Evolutionary conservation across 2,113 vertebrate genomes (phyloP).

Genomic region (Dipodomys ordii): DNA sequence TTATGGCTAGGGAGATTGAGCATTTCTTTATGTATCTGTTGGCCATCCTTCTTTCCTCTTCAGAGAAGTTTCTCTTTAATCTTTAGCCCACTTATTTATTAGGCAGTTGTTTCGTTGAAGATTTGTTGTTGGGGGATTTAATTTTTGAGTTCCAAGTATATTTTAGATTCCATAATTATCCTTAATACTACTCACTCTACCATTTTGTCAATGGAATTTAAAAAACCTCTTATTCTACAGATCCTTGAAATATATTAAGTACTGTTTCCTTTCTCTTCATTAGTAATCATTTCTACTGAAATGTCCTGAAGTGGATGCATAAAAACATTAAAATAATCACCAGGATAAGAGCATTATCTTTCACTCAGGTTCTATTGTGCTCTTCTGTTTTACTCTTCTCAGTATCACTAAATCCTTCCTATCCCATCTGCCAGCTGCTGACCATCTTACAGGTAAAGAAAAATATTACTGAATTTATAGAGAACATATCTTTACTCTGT

Average conservation of each 20-base stretch:
- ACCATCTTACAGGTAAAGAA: neutral
- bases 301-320: neutral
- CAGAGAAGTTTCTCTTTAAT: no score
- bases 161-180: neutral
- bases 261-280: neutral
- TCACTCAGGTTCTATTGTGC: fast-evolving
- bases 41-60: no score
- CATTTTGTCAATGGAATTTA: neutral
- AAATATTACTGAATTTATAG: neutral
- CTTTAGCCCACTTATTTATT: no score
- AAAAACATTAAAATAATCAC: neutral
- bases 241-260: neutral
- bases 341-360: neutral
- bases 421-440: neutral
- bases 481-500: neutral
- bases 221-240: neutral
- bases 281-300: neutral
- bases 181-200: neutral
- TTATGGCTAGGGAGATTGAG: no score
- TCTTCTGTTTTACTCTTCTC: neutral
- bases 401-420: neutral
- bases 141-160: no score
- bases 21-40: no score
- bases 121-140: no score
- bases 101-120: no score